Conservation (phyloP, 2,113 vertebrate species). For the Colius striatus region DNA sequence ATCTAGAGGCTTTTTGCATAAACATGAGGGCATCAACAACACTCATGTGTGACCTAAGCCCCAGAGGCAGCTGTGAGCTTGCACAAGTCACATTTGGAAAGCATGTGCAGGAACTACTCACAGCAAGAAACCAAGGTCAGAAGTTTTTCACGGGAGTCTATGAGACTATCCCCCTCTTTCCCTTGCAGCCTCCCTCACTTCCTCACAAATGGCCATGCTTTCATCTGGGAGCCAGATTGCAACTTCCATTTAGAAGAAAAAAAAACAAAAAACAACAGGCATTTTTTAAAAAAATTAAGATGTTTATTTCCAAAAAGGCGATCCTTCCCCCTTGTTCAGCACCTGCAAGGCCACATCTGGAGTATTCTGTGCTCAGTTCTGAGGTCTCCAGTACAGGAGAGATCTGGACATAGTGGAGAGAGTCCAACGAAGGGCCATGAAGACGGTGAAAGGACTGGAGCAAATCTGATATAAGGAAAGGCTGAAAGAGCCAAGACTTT, state of each 20-base stretch:
- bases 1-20: constrained; percentile 14
- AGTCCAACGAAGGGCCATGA: background rate
- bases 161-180: background rate
- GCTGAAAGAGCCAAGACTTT: background rate
- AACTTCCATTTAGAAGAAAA: background rate
- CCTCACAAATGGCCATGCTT: background rate
- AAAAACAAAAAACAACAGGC: background rate
- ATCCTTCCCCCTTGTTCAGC: background rate
- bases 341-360: background rate
- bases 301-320: background rate
- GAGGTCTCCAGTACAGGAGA: background rate
- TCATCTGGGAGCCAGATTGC: background rate
- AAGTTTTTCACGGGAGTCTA: background rate
- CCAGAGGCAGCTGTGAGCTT: background rate
- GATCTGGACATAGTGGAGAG: background rate
- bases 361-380: background rate
- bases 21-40: background rate
- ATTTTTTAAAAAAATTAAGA: background rate
- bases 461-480: background rate
- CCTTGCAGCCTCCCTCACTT: background rate
- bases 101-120: background rate
- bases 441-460: background rate
- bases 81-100: background rate
- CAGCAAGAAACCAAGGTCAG: background rate
- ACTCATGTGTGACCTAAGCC: rapidly evolving